Percentiles rank a stretch among this genome's conserved stretches.
Conservation (phyloP, 2,113 vertebrate genomes). For the Rousettus leschenaultii region DNA sequence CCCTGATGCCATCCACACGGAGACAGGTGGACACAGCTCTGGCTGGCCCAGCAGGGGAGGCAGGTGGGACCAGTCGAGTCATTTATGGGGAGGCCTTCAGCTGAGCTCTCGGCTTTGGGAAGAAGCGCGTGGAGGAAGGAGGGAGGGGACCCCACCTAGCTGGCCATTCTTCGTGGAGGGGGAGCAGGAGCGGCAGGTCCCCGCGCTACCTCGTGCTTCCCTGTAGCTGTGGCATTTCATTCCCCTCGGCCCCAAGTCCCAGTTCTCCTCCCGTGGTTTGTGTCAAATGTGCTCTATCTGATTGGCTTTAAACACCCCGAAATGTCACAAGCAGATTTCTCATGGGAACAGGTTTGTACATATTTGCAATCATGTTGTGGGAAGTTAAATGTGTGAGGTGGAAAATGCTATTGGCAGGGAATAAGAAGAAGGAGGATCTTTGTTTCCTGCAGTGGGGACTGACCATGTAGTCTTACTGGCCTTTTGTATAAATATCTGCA, state of each 20-base stretch:
- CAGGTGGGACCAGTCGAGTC: not conserved
- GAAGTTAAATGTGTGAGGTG: constrained; percentile 44
- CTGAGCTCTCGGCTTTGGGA: not conserved
- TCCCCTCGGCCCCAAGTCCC: not conserved
- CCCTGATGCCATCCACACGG: not conserved
- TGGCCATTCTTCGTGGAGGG: not conserved
- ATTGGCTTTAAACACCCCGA: not conserved
- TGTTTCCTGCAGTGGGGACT: constrained; percentile 36
- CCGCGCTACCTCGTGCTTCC: not conserved
- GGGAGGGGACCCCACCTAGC: not conserved
- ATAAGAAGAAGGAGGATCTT: constrained; percentile 36
- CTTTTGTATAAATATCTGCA: constrained; percentile 58
- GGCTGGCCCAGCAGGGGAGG: not conserved
- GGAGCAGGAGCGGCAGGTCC: not conserved
- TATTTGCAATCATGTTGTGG: constrained; percentile 48
- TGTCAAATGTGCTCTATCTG: constrained; percentile 4
- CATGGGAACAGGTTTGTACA: constrained; percentile 16
- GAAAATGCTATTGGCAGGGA: constrained; percentile 64
- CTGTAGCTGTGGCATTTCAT: not conserved
- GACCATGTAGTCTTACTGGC: constrained; percentile 38
- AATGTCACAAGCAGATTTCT: constrained; percentile 53
- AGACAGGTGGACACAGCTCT: not conserved
- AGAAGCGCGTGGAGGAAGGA: not conserved
- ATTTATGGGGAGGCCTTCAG: not conserved
- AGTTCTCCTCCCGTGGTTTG: not conserved